Evolutionary conservation across 2,113 vertebrate genomes (phyloP).

Genomic region (Pseudorasbora parva): DNA sequence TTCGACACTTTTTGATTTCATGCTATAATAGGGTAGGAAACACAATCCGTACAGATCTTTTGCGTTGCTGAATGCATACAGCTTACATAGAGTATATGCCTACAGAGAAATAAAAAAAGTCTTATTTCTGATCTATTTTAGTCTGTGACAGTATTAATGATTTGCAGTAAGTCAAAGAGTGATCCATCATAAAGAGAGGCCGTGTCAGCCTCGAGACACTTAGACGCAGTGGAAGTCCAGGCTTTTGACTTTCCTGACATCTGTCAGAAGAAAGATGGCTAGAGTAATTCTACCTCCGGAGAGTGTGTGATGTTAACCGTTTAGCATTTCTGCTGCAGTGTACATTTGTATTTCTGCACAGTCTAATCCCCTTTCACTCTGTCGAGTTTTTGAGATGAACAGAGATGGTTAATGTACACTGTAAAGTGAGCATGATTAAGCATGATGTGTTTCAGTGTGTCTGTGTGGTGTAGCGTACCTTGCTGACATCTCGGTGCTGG

Average conservation of each 20-base stretch:
- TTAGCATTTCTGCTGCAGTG: neutral
- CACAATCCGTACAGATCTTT: neutral
- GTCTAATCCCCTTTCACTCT: neutral
- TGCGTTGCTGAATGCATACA: neutral
- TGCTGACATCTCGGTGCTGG: constrained; percentile 67
- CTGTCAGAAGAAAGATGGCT: neutral
- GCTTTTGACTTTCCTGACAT: constrained; percentile 26
- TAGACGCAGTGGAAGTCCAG: constrained; percentile 6
- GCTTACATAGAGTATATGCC: neutral
- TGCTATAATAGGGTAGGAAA: neutral
- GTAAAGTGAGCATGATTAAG: constrained; percentile 14
- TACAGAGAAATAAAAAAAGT: neutral
- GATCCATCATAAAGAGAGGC: neutral
- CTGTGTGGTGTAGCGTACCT: constrained; percentile 70
- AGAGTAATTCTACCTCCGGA: neutral
- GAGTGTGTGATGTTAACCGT: neutral
- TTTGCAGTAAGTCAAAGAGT: neutral
- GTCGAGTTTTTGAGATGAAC: neutral
- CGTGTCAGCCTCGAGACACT: neutral
- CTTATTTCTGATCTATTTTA: constrained; percentile 37
- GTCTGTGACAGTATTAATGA: neutral
- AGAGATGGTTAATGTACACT: neutral
- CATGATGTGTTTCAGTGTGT: constrained; percentile 22
- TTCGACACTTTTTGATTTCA: neutral
- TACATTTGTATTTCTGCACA: neutral